Percentiles rank a stretch among this genome's conserved stretches.
Conservation (phyloP, 2,888 invertebrate species). For the Philereme vetulata region DNA sequence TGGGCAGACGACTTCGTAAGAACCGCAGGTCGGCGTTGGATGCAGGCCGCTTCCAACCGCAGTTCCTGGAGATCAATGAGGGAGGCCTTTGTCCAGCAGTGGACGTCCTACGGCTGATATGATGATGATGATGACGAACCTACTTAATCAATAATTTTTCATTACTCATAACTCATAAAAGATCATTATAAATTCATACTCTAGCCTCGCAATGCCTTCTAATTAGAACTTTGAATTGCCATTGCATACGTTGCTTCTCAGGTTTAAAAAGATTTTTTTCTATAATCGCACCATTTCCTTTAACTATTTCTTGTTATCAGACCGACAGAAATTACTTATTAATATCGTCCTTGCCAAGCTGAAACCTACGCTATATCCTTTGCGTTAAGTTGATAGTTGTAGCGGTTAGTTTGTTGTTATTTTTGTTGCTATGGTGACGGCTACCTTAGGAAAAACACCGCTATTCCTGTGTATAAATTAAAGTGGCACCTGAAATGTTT, state of each 20-base stretch:
- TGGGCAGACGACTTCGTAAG: too few species aligned
- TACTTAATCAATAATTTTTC: too few species aligned
- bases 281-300: slow-evolving; percentile 29
- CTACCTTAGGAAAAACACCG: slow-evolving; percentile 39
- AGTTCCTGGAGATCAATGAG: too few species aligned
- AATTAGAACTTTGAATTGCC: slow-evolving; percentile 3
- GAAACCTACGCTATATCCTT: slow-evolving; percentile 13
- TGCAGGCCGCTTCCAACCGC: too few species aligned
- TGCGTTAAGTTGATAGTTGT: slow-evolving; percentile 26
- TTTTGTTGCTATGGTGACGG: slow-evolving; percentile 54
- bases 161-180: background rate
- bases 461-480: slow-evolving; percentile 37
- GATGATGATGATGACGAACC: too few species aligned
- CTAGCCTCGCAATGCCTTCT: slow-evolving; percentile 7
- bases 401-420: slow-evolving; percentile 48
- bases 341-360: slow-evolving; percentile 10
- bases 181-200: background rate
- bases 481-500: slow-evolving; percentile 40
- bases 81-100: too few species aligned
- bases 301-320: slow-evolving; percentile 30
- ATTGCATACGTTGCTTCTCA: slow-evolving; percentile 22
- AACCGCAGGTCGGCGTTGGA: too few species aligned
- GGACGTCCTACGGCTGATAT: too few species aligned
- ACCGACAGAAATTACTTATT: slow-evolving; percentile 35
- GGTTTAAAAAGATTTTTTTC: slow-evolving; percentile 19